Evolutionary conservation across 1,140 invertebrate genomes (phyloP), one percentile per base, ranked within the genome.

Genomic region (Kradibia gibbosae): DNA sequence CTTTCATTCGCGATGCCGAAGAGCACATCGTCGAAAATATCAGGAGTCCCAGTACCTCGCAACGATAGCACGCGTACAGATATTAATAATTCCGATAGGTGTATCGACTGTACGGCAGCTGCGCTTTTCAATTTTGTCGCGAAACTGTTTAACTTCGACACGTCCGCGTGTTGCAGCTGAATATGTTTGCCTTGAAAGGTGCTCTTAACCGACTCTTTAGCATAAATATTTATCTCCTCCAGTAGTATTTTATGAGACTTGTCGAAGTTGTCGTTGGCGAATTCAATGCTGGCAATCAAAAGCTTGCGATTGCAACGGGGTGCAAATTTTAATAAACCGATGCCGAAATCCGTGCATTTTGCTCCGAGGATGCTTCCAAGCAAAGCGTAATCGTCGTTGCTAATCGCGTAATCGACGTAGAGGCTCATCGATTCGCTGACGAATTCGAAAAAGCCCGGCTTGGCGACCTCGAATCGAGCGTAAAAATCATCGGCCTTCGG

Each of bases 361-460:
- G 83, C 84, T 8, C 65, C 70, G 22, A 89, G 53, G 50, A 88
- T 82, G 20, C 45, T 39, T 25, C 77, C n/a, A 17, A 88, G 25
- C 50, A 78, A 72, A 34, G 78, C 67, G 5, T 3, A 13, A 71
- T 85, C 55, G 13, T 80, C 13, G 39, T 76, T 80, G 22, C 71
- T n/a, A 55, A 71, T 80, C 36, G 84, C 5, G 62, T 81, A 39
- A 7, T 67, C 15, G 1, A 84, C 85, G 20, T 84, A 85, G 0
- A 86, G 50, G 17, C 76, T 77, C 34, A 83, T 82, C 34, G 84
- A 73, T 67, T 85, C 39, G 28, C 86, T 84, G 1, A 89, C 17
- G 74, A 87, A 89, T 48, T 88, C 86, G 53, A 85, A 86, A 78
- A 88, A 89, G 31, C 86, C 86, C 57, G 87, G 87, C 22, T 81